These are phyloP conservation scores for Sebastolobus altivelis DNA, from an alignment of 2,797 vertebrate genomes.

Conservation along the genomic window DNA sequence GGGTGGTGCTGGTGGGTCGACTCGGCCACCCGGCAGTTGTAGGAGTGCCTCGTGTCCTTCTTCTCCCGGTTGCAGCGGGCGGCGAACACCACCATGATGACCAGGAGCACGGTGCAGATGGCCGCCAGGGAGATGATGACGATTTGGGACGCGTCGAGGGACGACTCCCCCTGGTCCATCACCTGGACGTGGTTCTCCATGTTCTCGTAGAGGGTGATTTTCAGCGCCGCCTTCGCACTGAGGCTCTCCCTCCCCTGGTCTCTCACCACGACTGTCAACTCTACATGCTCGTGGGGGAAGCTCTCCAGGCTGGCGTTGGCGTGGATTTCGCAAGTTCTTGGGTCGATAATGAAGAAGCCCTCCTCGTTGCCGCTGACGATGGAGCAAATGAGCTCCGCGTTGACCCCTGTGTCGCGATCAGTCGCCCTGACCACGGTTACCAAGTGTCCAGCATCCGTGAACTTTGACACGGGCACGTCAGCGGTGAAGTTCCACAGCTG, in stretches of 20 bases:
- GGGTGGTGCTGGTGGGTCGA: slow-evolving; percentile 96
- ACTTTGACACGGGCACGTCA: slow-evolving; percentile 90
- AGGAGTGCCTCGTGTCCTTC: slow-evolving; percentile 92
- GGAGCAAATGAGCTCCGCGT: slow-evolving; percentile 93
- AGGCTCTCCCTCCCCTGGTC: slow-evolving; percentile 93
- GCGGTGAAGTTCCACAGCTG: slow-evolving; percentile 91
- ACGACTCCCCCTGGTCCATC: slow-evolving; percentile 84
- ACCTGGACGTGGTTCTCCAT: slow-evolving; percentile 88
- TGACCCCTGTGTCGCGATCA: slow-evolving; percentile 93
- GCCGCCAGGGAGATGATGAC: slow-evolving; percentile 93
- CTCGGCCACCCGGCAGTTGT: slow-evolving; percentile 96
- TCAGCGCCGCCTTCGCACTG: slow-evolving; percentile 91
- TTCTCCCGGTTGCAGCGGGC: slow-evolving; percentile 93
- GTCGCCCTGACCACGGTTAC: slow-evolving; percentile 91
- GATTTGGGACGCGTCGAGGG: slow-evolving; percentile 90
- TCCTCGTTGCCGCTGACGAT: slow-evolving; percentile 91
- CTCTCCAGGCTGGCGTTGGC: slow-evolving; percentile 92
- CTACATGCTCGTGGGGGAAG: slow-evolving; percentile 85
- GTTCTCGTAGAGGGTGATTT: slow-evolving; percentile 86
- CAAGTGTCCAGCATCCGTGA: slow-evolving; percentile 88
- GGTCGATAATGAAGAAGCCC: slow-evolving; percentile 91
- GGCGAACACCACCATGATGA: slow-evolving; percentile 95
- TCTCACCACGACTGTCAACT: slow-evolving; percentile 89
- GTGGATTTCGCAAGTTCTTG: slow-evolving; percentile 92
- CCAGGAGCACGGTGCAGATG: slow-evolving; percentile 90